Evolutionary conservation across 2,797 vertebrate genomes (phyloP), one percentile per base, ranked within the genome.

Genomic region (Anas flavirostris): DNA sequence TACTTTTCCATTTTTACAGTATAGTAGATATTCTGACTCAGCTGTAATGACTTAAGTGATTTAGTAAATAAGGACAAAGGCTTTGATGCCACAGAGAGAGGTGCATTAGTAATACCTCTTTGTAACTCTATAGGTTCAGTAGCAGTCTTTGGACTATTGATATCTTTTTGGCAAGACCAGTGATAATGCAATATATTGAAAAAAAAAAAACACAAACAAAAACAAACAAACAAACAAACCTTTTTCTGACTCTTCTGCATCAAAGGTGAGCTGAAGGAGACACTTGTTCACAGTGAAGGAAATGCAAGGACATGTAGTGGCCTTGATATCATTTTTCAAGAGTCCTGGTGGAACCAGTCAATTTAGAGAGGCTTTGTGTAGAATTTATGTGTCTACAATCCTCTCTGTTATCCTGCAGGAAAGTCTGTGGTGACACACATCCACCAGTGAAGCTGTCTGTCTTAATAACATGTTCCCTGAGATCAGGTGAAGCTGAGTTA

Each of bases 31-130:
- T 18, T 82, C 28, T 73, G 58, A 83, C 82, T 69, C 1, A 1
- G 26, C 81, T 76, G 16, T 68, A 90, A 81, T 1, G 4, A 74
- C 84, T 82, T 82, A 77, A 91, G 37, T 44, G 72, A 85, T 94
- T 82, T 75, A 81, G 75, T 52, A 68, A 43, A 85, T 80, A 75
- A 89, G 77, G 76, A 86, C 26, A 86, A 92, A 88, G 66, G 67
- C 82, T 91, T 91, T 91, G 73, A 91, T 95, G 59, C 62, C 28
- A 53, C 39, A 43, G 87, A 73, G 62, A 90, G 59, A 78, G 37
- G 39, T 74, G 39, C 91, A 84, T 95, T 94, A 95, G 79, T 58
- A 81, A 73, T 94, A 78, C 26, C n/a, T 87, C 92, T 89, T 91
- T 89, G 68, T 82, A 85, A 88, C 33, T 84, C 78, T 53, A 0